Evolutionary conservation across 1,140 invertebrate species (phyloP), one percentile per base, ranked within the genome.

Genomic region (Eumaeus atala): DNA sequence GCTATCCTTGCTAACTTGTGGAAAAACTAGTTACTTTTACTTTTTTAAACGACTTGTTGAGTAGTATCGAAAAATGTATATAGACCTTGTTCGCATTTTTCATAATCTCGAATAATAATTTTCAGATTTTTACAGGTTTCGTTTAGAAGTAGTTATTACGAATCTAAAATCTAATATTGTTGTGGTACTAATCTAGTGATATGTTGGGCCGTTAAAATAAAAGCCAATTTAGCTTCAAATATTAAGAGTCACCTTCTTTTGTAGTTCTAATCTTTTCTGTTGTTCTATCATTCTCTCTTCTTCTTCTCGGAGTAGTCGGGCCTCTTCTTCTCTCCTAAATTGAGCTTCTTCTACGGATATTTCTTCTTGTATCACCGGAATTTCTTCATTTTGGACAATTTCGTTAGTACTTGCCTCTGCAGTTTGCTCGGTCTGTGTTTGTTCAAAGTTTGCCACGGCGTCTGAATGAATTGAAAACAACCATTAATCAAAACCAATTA

Each of bases 241-340:
- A 14, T 3, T 33, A 47, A 54, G 1, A 11, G 16, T 28, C 48
- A 61, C 59, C 48, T 57, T 52, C 9, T 54, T 54, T 3, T 53
- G 33, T 50, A 54, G 14, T 38, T 52, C 51, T 10, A 52, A 21
- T 21, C 38, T 52, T 36, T 38, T 36, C n/a, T 52, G 51, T 38
- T 51, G 36, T 38, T 59, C 64, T 6, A 64, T 28, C 38, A 60
- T 61, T 52, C 48, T 66, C 34, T 60, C 57, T n/a, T 61, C 33
- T 17, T 61, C 60, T 34, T 62, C 55, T 35, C 48, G 54, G 21
- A 51, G 47, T 7, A 54, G 12, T 3, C 11, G 17, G 1, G 17
- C 51, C 9, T 58, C 2, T 28, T 62, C 60, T 17, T 61, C 56
- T 58, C 56, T 28, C 16, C 21, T 9, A 54, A 48, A 34, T 58